phyloP scores from a whole-genome alignment of 1,140 invertebrate species.

The Sminthurinus signatus region DNA sequence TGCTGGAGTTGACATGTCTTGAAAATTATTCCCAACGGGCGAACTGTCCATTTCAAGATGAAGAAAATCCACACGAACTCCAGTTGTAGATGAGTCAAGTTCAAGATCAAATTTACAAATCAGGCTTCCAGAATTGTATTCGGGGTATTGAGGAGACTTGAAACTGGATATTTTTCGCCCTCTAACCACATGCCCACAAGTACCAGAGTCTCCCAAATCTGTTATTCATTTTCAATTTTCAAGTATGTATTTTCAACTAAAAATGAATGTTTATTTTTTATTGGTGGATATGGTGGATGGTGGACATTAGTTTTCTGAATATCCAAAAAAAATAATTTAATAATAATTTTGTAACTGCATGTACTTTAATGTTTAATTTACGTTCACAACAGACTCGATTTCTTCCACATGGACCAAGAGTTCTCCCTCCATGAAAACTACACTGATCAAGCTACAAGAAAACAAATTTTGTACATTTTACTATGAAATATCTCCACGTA shows the following conservation, averaged over 20 bases:
- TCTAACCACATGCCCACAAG: slow-evolving; percentile 12
- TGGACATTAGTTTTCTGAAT: neutral
- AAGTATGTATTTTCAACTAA: neutral
- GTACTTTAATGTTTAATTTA: neutral
- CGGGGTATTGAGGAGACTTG: slow-evolving; percentile 28
- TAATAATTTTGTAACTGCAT: neutral
- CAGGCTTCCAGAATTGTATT: slow-evolving; percentile 12
- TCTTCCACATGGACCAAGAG: slow-evolving; percentile 11
- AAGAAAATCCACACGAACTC: slow-evolving; percentile 26
- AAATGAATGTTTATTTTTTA: neutral
- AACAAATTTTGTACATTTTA: neutral
- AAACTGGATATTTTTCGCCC: slow-evolving; percentile 22
- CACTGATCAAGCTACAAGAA: slow-evolving; percentile 4
- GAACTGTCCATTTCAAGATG: slow-evolving; percentile 22
- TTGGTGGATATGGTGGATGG: neutral
- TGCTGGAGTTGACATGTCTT: slow-evolving; percentile 15
- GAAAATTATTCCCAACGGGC: neutral
- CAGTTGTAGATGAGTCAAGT: slow-evolving; percentile 18
- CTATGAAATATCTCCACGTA: neutral
- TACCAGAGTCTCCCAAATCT: slow-evolving; percentile 15
- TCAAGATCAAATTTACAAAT: slow-evolving; percentile 26
- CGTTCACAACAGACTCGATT: slow-evolving; percentile 24
- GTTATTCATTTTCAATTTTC: neutral
- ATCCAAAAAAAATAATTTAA: neutral
- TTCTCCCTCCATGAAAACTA: slow-evolving; percentile 17